These are phyloP conservation scores for Ictalurus furcatus DNA, from an alignment of 2,113 vertebrate genomes.

Conservation along the genomic window DNA sequence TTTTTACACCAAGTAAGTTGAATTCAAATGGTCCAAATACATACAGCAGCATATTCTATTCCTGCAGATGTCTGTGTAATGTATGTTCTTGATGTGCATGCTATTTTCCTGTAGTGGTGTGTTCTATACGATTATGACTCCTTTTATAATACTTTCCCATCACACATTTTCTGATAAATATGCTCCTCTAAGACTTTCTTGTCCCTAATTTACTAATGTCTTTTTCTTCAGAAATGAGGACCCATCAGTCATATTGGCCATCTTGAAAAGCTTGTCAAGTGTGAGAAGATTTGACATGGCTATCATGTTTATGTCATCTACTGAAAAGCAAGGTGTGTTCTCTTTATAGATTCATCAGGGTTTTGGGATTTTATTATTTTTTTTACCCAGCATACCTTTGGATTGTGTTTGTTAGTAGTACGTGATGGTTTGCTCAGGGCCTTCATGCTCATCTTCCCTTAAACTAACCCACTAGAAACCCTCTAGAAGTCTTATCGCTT, in stretches of 20 bases:
- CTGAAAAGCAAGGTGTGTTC: slow-evolving; percentile 84
- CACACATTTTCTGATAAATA: neutral
- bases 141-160: slow-evolving; percentile 1
- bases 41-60: neutral
- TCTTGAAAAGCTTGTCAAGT: slow-evolving; percentile 81
- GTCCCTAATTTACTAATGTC: neutral
- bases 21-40: neutral
- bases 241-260: slow-evolving; percentile 76
- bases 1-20: slow-evolving; percentile 84
- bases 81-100: neutral
- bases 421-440: neutral
- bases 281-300: slow-evolving; percentile 92
- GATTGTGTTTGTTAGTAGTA: neutral
- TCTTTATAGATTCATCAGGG: neutral
- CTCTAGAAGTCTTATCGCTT: neutral
- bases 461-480: neutral
- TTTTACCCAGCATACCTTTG: neutral
- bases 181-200: neutral
- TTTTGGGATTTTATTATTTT: neutral
- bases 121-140: neutral
- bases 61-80: neutral
- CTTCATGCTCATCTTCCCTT: neutral
- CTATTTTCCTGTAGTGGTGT: neutral
- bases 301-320: slow-evolving; percentile 90
- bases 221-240: slow-evolving; percentile 79